Base-by-base conservation (phyloP, 1,140 invertebrate genomes). In the Drosophila melanogaster region DNA sequence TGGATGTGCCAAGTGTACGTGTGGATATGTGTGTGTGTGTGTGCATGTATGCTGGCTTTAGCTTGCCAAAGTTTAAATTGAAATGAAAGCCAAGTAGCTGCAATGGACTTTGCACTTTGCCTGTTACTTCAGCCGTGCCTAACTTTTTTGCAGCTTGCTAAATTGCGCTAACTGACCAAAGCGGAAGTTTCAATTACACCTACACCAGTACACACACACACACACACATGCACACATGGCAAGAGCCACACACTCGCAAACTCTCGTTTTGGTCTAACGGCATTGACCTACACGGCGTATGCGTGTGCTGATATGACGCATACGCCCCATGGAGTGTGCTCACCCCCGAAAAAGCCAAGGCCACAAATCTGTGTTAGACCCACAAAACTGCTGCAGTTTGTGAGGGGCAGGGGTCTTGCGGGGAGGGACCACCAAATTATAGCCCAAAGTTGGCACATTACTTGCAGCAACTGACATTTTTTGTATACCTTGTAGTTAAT, bases 91-190 rank as follows among this genome's bases (percentile, higher is more conserved):
- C 83, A 86, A 86, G 83, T 86, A 86, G 84, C 79, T 89, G 84
- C 84, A 79, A 76, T 86, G 83, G 79, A 86, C 79, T 86, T 86
- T 89, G 71, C 76, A 89, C 84, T 87, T 87, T 89, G 76, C 77
- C 79, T 79, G 84, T 87, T 87, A 89, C 84, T 87, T 87, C 84
- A 89, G 84, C 80, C 84, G 84, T 90, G 58, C 62, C 79, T 77
- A 87, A 84, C 85, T 89, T 89, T 87, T 87, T 83, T 85, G 81
- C 81, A 85, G 79, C 77, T 87, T 89, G 84, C 84, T 87, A 89
- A 87, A 87, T 87, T 87, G 84, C 84, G 84, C 79, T 84, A 87
- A 89, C 84, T 87, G 84, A 87, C 84, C 84, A 87, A 87, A 84
- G 79, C 84, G 84, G 84, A 89, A 87, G 84, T 87, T 87, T 87